Percentiles rank a stretch among this genome's conserved stretches.
Evolutionary conservation across 2,888 invertebrate genomes (phyloP).

Genomic region (Synergus itoensis): DNA sequence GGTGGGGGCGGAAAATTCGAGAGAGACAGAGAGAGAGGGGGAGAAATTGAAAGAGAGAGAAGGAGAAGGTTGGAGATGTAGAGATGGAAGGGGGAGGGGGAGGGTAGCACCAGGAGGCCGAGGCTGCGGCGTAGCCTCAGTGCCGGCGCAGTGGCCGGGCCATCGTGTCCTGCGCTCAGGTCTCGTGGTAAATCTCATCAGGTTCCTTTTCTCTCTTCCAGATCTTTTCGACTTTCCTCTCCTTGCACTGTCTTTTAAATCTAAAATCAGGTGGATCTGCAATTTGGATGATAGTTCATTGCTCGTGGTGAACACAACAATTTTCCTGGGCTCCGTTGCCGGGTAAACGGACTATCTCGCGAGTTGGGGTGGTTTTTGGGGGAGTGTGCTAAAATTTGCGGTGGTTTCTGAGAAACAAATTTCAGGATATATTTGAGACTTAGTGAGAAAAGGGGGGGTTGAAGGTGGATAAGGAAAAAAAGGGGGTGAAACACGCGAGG

Average conservation of each 20-base stretch:
- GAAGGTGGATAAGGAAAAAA: slow-evolving; percentile 17
- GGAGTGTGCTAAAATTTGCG: slow-evolving; percentile 13
- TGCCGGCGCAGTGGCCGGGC: slow-evolving; percentile 78
- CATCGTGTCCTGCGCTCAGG: slow-evolving; percentile 73
- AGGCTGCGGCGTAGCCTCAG: slow-evolving; percentile 77
- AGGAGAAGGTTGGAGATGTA: slow-evolving; percentile 41
- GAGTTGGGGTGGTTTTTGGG: slow-evolving; percentile 21
- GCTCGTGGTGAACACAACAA: slow-evolving; percentile 12
- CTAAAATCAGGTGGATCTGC: neutral
- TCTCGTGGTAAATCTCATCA: slow-evolving; percentile 30
- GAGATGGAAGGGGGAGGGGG: slow-evolving; percentile 30
- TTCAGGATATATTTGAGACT: neutral
- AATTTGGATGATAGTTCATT: neutral
- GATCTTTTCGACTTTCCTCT: neutral
- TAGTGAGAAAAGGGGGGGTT: neutral
- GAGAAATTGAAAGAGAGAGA: slow-evolving; percentile 42
- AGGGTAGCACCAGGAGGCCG: slow-evolving; percentile 72
- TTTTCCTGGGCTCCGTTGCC: slow-evolving; percentile 13
- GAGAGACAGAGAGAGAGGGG: slow-evolving; percentile 47
- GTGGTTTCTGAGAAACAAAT: neutral
- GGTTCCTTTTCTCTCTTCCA: neutral
- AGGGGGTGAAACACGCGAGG: slow-evolving; percentile 50
- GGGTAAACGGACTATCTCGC: slow-evolving; percentile 25
- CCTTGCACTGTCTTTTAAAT: neutral
- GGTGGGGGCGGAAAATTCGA: slow-evolving; percentile 41